A percentile compares a stretch with the other conserved stretches of the same genome.
These are phyloP conservation scores for Triplophysa siluroides DNA, from an alignment of 2,113 vertebrate genomes.

Conservation along the genomic window DNA sequence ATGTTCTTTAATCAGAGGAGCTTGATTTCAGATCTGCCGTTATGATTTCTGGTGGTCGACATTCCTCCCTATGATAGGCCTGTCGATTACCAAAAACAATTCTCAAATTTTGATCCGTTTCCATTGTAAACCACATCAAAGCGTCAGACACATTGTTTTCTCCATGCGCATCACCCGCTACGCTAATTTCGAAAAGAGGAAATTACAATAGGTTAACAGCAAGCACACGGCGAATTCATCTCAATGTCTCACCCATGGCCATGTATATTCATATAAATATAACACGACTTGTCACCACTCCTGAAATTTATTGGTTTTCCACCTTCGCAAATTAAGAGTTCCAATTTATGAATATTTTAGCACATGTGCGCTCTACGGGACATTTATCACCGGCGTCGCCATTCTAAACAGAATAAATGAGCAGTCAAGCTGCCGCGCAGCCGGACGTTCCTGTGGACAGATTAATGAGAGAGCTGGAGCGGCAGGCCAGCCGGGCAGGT, in stretches of 20 bases:
- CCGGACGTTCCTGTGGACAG: slow-evolving; percentile 74
- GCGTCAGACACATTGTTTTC: slow-evolving; percentile 42
- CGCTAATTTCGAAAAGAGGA: slow-evolving; percentile 53
- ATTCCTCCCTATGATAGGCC: slow-evolving; percentile 20
- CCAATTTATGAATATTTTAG: slow-evolving; percentile 97
- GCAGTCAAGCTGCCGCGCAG: slow-evolving; percentile 89
- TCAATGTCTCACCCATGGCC: slow-evolving; percentile 69
- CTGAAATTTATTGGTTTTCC: slow-evolving; percentile 78
- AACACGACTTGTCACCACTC: slow-evolving; percentile 69
- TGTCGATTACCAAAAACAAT: slow-evolving; percentile 56
- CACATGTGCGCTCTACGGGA: slow-evolving; percentile 94
- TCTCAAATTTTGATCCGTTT: slow-evolving; percentile 52
- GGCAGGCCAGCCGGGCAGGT: slow-evolving; percentile 45
- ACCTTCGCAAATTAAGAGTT: slow-evolving; percentile 75
- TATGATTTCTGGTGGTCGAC: slow-evolving; percentile 40
- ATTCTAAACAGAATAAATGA: slow-evolving; percentile 99
- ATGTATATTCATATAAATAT: slow-evolving; percentile 78
- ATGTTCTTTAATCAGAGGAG: slow-evolving; percentile 63
- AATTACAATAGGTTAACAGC: slow-evolving; percentile 63
- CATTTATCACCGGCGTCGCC: slow-evolving; percentile 90
- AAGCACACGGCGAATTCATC: slow-evolving; percentile 67
- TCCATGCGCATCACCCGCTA: slow-evolving; percentile 43
- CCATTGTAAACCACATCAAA: slow-evolving; percentile 45
- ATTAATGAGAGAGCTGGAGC: slow-evolving; percentile 66
- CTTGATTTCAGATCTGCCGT: slow-evolving; percentile 39